These are phyloP conservation scores for Limonius californicus DNA, from an alignment of 1,140 invertebrate species.

Conservation along the genomic window DNA sequence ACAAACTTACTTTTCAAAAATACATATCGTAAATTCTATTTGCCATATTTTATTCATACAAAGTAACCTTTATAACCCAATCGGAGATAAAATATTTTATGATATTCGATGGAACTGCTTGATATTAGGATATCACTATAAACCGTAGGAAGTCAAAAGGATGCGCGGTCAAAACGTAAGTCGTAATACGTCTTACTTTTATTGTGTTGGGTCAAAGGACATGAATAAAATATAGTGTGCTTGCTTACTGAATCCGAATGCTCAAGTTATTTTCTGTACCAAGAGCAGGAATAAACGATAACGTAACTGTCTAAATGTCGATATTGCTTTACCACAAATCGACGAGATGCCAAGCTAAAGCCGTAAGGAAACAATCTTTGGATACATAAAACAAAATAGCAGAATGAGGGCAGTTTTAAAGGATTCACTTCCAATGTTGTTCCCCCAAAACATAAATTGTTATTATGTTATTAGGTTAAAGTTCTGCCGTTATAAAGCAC, in stretches of 20 bases:
- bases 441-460: too few relatives aligned
- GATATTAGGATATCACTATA: neutral
- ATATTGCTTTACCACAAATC: conserved; percentile 1
- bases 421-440: too few relatives aligned
- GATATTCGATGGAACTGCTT: conserved; percentile 18
- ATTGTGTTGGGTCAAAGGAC: conserved; percentile 27
- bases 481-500: neutral
- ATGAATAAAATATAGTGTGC: conserved; percentile 28
- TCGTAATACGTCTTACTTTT: conserved; percentile 25
- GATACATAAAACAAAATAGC: neutral
- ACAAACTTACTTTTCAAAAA: too few relatives aligned
- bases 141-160: neutral
- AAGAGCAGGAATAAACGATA: conserved; percentile 16
- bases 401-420: too few relatives aligned
- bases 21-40: neutral
- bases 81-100: conserved; percentile 29
- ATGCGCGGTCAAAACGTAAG: conserved; percentile 19
- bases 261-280: conserved; percentile 1
- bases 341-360: conserved; percentile 1
- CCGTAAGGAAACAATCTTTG: neutral
- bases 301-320: conserved; percentile 16
- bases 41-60: conserved; percentile 5
- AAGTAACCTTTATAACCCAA: conserved; percentile 14
- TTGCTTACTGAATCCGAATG: conserved; percentile 22
- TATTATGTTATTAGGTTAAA: too few relatives aligned